These are phyloP conservation scores for Pimpla rufipes DNA, from an alignment of 2,888 invertebrate species.

Conservation along the genomic window DNA sequence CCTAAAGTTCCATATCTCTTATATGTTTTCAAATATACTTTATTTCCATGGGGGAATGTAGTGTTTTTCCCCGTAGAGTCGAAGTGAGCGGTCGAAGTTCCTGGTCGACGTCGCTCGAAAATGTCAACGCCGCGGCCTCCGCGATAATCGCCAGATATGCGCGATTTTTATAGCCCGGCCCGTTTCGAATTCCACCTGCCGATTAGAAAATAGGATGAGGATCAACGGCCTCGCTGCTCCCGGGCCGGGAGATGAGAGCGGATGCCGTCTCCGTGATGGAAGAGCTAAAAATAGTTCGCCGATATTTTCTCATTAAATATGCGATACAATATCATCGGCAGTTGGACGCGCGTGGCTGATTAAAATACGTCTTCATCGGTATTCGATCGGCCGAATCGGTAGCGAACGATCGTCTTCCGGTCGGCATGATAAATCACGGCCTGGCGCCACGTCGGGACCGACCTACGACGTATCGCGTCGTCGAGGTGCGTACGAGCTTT, in stretches of 20 bases:
- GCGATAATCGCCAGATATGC: too few species aligned
- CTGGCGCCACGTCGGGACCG: neutral
- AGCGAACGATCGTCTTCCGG: slow-evolving; percentile 32
- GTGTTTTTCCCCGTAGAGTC: too few species aligned
- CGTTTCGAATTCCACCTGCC: neutral
- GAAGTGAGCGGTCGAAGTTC: too few species aligned
- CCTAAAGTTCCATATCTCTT: too few species aligned
- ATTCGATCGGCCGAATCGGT: slow-evolving; percentile 47
- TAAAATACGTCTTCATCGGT: slow-evolving; percentile 43
- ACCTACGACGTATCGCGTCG: neutral
- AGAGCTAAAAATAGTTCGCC: slow-evolving; percentile 51
- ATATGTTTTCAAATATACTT: too few species aligned
- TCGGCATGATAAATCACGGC: slow-evolving; percentile 24
- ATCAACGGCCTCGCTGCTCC: neutral
- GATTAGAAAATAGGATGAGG: neutral
- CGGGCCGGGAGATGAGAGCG: slow-evolving; percentile 15
- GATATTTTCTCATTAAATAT: slow-evolving; percentile 42
- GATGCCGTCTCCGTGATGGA: slow-evolving; percentile 35
- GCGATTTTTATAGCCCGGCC: neutral
- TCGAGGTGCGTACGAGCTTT: neutral
- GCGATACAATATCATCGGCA: neutral
- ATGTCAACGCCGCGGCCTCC: too few species aligned
- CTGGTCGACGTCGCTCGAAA: too few species aligned
- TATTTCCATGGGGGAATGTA: too few species aligned
- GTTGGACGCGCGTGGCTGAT: slow-evolving; percentile 9